These are phyloP conservation scores for Saguinus imperator DNA, from an alignment of 2,113 vertebrate genomes.

Conservation along the genomic window DNA sequence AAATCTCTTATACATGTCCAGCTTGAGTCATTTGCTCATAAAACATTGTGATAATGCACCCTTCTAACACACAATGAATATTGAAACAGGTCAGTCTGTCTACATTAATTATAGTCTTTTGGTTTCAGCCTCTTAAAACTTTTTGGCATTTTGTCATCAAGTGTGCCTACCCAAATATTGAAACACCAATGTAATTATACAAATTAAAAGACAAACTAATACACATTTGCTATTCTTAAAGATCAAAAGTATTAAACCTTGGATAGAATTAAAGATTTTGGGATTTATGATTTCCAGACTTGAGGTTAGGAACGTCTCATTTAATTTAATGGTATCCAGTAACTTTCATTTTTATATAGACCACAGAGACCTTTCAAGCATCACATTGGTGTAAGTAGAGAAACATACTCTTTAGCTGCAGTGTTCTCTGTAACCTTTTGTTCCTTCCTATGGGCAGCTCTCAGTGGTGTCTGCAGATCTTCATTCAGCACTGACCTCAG, in stretches of 20 bases:
- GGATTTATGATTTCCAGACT: not conserved
- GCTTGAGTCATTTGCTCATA: not conserved
- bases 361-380: not conserved
- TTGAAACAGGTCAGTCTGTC: not conserved
- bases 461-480: not conserved
- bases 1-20: not conserved
- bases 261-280: not conserved
- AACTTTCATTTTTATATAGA: not conserved
- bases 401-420: not conserved
- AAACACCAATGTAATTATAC: constrained; percentile 46
- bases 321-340: not conserved
- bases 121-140: constrained; percentile 11
- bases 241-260: constrained; percentile 45
- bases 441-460: not conserved
- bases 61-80: not conserved
- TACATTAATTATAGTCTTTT: constrained; percentile 17
- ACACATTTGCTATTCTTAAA: constrained; percentile 60
- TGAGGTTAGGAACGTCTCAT: not conserved
- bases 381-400: not conserved
- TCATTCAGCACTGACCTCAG: not conserved
- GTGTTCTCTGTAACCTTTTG: not conserved
- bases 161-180: not conserved
- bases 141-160: constrained; percentile 32
- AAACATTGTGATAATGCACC: not conserved
- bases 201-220: constrained; percentile 61